Evolutionary conservation across 53 echinoderm and acorn worm genomes (phyloP).

Genomic region (Hippasteria phrygiana): DNA sequence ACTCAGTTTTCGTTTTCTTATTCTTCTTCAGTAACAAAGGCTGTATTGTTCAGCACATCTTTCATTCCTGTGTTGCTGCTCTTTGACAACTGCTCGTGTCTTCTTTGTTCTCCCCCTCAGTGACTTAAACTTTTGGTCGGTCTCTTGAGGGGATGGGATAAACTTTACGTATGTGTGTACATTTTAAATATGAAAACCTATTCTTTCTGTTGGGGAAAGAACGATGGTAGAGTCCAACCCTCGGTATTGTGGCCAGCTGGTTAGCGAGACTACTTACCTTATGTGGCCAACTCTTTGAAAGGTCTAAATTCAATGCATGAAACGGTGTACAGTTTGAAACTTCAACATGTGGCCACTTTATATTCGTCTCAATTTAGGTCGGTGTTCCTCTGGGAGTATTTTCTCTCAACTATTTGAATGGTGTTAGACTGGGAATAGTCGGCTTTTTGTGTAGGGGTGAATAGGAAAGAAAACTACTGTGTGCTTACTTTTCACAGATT

Average conservation of each 20-base stretch:
- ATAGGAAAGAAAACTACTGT: too few relatives aligned
- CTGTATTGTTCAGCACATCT: constrained; percentile 57
- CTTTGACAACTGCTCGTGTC: constrained; percentile 61
- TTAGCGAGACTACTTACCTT: not conserved
- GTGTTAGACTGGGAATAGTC: too few relatives aligned
- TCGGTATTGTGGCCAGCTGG: too few relatives aligned
- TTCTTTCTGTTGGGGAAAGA: constrained; percentile 7
- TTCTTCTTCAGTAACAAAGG: constrained; percentile 47
- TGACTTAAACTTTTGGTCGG: not conserved
- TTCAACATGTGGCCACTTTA: not conserved
- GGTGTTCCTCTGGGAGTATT: not conserved
- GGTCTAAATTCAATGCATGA: not conserved
- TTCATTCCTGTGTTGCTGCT: constrained; percentile 58
- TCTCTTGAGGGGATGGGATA: not conserved
- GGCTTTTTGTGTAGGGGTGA: too few relatives aligned
- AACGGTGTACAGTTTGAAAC: not conserved
- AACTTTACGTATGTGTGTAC: constrained; percentile 61
- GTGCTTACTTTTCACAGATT: not conserved
- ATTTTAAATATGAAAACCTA: constrained; percentile 19
- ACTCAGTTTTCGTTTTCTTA: not conserved
- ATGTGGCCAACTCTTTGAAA: not conserved
- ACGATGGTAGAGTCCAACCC: too few relatives aligned
- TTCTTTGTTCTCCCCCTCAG: constrained; percentile 7
- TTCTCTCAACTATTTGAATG: too few relatives aligned
- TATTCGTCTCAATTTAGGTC: not conserved